phyloP scores from a whole-genome alignment of 2,113 vertebrate species.

The Naja naja region DNA sequence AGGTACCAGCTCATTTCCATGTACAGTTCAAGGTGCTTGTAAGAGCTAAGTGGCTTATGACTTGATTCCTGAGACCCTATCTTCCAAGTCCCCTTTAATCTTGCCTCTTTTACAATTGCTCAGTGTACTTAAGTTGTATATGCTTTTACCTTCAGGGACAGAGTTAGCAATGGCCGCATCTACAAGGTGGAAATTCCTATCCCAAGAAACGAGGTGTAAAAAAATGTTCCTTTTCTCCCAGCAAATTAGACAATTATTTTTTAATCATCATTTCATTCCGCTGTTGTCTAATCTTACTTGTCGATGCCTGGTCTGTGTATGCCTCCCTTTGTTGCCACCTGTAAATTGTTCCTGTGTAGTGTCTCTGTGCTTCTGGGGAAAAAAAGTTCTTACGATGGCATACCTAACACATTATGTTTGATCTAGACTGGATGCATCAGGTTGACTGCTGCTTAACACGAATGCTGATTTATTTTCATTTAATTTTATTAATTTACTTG shows the following conservation, averaged over 20 bases:
- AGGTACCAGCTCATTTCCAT: not conserved
- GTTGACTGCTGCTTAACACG: not conserved
- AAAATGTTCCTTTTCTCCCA: not conserved
- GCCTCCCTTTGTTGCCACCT: not conserved
- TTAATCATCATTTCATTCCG: not conserved
- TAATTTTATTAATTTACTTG: not conserved
- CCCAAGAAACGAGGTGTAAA: not conserved
- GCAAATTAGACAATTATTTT: not conserved
- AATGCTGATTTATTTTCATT: not conserved
- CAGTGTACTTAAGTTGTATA: not conserved
- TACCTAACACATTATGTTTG: not conserved
- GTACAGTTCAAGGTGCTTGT: not conserved
- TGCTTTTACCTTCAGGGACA: not conserved
- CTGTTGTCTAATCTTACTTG: not conserved
- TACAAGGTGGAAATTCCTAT: not conserved
- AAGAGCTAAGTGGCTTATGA: not conserved
- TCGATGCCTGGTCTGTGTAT: not conserved
- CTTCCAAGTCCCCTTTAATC: not conserved
- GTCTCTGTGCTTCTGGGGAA: not conserved
- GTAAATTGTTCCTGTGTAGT: not conserved
- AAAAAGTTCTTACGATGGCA: not conserved
- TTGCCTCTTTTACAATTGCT: not conserved
- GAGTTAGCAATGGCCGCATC: not conserved
- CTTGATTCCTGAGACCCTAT: not conserved
- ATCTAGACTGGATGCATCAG: not conserved